Percentiles rank a stretch among this genome's conserved stretches.
phyloP scores from a whole-genome alignment of 2,797 vertebrate genomes.

The Urocyon cinereoargenteus region DNA sequence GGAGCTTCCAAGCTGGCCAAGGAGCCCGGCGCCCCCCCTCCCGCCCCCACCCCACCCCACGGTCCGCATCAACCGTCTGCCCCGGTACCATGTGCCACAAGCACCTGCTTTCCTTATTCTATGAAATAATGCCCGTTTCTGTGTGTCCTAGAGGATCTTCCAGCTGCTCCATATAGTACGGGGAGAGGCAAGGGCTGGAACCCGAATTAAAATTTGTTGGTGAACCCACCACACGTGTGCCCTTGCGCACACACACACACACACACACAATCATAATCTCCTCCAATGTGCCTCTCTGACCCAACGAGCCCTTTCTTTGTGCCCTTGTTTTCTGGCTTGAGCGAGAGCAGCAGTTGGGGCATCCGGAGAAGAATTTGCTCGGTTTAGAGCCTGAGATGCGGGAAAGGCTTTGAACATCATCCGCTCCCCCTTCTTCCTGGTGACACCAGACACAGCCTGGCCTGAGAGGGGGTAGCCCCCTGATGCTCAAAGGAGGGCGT shows the following conservation, averaged over 20 bases:
- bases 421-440: background rate
- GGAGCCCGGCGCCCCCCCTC: fast-evolving
- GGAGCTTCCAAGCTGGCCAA: background rate
- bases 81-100: too few species aligned
- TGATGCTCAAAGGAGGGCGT: background rate
- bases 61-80: background rate
- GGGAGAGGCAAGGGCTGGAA: background rate
- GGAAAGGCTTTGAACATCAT: background rate
- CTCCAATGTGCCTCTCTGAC: background rate
- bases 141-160: background rate
- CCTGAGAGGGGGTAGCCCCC: background rate
- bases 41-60: background rate
- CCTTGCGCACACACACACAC: fast-evolving
- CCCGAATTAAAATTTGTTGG: background rate
- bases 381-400: background rate
- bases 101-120: background rate
- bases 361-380: background rate
- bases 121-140: background rate
- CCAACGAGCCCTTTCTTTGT: background rate
- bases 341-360: background rate
- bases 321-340: background rate
- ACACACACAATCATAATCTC: background rate
- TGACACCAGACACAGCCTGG: background rate
- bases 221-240: fast-evolving
- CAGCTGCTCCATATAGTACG: background rate